phyloP scores from a whole-genome alignment of 2,797 vertebrate genomes.

The Manis crassicaudata region DNA sequence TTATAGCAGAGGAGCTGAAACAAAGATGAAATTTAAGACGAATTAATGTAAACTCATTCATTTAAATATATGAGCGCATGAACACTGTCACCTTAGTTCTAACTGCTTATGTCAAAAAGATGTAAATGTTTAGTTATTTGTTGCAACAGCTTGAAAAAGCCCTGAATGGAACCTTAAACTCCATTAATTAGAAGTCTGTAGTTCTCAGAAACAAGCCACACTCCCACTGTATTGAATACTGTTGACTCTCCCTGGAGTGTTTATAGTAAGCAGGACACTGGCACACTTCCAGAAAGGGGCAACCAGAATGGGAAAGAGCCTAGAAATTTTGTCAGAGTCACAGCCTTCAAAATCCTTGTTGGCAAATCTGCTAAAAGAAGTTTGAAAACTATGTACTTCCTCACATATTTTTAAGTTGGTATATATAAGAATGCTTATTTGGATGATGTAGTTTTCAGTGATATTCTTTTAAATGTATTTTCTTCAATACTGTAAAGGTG shows the following conservation, averaged over 20 bases:
- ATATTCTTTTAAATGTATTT: slow-evolving; percentile 58
- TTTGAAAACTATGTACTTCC: slow-evolving; percentile 36
- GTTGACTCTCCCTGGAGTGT: background rate
- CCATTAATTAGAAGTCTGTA: slow-evolving; percentile 28
- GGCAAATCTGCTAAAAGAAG: slow-evolving; percentile 1
- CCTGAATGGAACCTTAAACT: background rate
- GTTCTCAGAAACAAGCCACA: slow-evolving; percentile 8
- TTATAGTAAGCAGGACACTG: background rate
- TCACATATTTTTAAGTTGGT: slow-evolving; percentile 43
- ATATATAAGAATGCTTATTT: slow-evolving; percentile 31
- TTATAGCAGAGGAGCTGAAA: slow-evolving; percentile 33
- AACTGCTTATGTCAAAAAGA: slow-evolving; percentile 43
- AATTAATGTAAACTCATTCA: slow-evolving; percentile 14
- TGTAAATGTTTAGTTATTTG: slow-evolving; percentile 33
- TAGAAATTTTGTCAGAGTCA: slow-evolving; percentile 13
- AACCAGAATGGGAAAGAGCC: slow-evolving; percentile 8
- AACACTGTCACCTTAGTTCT: slow-evolving; percentile 20
- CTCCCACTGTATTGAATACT: background rate
- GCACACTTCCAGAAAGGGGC: background rate
- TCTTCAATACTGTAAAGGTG: background rate
- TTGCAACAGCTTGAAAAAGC: slow-evolving; percentile 37
- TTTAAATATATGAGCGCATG: background rate
- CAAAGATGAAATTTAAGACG: slow-evolving; percentile 45
- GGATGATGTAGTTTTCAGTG: slow-evolving; percentile 21
- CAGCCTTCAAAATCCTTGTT: slow-evolving; percentile 22